Conservation (phyloP, 2,888 invertebrate species). For the Drosophila borborema region DNA sequence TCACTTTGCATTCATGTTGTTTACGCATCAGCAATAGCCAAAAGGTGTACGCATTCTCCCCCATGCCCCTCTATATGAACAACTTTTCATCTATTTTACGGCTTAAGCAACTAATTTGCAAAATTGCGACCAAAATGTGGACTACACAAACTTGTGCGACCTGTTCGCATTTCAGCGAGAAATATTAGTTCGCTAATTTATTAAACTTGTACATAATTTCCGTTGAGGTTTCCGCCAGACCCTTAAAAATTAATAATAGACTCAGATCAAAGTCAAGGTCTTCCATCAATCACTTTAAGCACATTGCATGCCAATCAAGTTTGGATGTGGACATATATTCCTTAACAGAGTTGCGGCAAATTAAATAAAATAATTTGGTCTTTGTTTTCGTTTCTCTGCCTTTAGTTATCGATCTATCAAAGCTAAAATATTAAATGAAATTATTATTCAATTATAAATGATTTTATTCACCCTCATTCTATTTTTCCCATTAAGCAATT, state of each 20-base stretch:
- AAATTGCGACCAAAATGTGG: constrained; percentile 16
- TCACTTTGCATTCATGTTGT: constrained; percentile 74
- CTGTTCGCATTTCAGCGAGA: constrained; percentile 8
- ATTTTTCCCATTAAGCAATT: background rate
- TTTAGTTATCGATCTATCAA: background rate
- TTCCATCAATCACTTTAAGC: constrained; percentile 2
- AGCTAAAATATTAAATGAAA: background rate
- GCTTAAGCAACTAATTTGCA: constrained; percentile 42
- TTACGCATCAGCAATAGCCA: constrained; percentile 58
- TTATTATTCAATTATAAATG: background rate
- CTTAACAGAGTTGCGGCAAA: background rate
- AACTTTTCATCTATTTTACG: constrained; percentile 17
- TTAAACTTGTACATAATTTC: constrained; percentile 40
- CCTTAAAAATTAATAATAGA: background rate
- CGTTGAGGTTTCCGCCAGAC: constrained; percentile 13
- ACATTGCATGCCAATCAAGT: background rate
- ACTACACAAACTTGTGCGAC: constrained; percentile 11
- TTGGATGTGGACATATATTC: background rate
- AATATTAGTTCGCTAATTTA: constrained; percentile 36
- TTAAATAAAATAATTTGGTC: background rate
- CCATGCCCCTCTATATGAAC: background rate
- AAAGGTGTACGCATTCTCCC: constrained; percentile 49
- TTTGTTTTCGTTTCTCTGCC: background rate
- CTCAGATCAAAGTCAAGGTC: constrained; percentile 34
- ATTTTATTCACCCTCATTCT: background rate